phyloP scores from a whole-genome alignment of 2,113 vertebrate species.

The Stomatorhinus ivindoensis region DNA sequence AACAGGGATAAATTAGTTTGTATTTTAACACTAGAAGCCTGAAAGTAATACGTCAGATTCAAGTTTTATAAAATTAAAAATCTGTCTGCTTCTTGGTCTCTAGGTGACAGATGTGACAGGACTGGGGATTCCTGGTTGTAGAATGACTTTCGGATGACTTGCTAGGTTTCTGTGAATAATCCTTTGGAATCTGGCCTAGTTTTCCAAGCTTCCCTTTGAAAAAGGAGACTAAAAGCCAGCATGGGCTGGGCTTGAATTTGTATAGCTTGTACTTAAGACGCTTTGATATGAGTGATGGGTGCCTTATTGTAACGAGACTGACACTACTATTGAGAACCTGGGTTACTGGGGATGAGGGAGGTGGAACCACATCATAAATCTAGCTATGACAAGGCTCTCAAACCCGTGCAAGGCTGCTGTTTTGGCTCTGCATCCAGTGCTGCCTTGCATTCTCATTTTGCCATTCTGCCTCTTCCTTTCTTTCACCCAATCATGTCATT shows the following conservation, averaged over 20 bases:
- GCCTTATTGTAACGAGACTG: neutral
- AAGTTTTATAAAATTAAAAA: neutral
- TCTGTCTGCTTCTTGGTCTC: neutral
- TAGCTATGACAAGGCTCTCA: neutral
- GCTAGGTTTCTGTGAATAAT: neutral
- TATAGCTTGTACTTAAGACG: neutral
- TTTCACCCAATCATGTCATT: neutral
- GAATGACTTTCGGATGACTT: slow-evolving; percentile 14
- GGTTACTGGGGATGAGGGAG: neutral
- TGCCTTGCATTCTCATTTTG: neutral
- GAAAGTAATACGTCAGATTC: neutral
- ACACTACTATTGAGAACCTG: neutral
- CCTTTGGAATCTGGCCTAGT: neutral
- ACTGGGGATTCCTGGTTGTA: neutral
- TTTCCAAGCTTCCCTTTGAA: neutral
- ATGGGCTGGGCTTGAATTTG: neutral
- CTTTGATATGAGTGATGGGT: slow-evolving; percentile 11
- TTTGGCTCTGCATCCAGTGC: neutral
- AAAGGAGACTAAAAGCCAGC: neutral
- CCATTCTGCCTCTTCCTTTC: neutral
- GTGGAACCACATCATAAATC: neutral
- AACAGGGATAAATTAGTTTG: neutral
- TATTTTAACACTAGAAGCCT: neutral
- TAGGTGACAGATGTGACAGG: neutral
- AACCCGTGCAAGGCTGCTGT: neutral